Conservation (phyloP, 30 jellyfish, hydroid and myxozoan species). For the Mastigias papua region DNA sequence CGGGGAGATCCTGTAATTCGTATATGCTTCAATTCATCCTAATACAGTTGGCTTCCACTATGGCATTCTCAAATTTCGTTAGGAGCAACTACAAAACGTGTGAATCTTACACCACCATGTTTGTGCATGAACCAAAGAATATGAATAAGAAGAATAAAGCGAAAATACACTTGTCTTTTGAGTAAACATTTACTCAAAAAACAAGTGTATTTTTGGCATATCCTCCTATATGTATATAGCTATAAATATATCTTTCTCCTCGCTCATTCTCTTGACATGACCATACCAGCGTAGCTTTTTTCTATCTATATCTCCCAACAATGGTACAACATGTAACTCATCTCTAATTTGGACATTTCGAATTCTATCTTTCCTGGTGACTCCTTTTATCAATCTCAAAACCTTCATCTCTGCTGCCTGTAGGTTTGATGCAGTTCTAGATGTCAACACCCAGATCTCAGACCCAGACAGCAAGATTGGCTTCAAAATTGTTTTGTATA, state of each 20-base stretch:
- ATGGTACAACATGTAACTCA: background rate
- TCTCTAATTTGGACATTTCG: background rate
- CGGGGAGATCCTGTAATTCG: background rate
- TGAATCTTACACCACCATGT: background rate
- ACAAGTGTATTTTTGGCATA: too few species aligned
- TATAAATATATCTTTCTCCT: too few species aligned
- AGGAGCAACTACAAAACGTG: background rate
- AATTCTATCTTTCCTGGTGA: background rate
- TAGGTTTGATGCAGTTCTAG: background rate
- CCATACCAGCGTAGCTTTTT: background rate
- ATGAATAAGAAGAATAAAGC: too few species aligned
- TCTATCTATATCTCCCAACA: background rate
- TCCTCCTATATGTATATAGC: too few species aligned
- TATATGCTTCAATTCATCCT: background rate
- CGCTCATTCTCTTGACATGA: background rate
- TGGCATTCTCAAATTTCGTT: background rate
- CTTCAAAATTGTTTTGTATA: background rate
- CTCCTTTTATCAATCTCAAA: too few species aligned
- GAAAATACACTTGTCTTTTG: too few species aligned
- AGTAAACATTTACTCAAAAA: too few species aligned
- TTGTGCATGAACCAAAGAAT: too few species aligned
- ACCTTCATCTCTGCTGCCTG: background rate
- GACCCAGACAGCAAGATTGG: background rate
- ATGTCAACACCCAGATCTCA: background rate
- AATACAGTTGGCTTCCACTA: background rate